A percentile compares a stretch with the other conserved stretches of the same genome.
These are phyloP conservation scores for Sphaerodactylus townsendi DNA, from an alignment of 2,113 vertebrate species.

Conservation along the genomic window DNA sequence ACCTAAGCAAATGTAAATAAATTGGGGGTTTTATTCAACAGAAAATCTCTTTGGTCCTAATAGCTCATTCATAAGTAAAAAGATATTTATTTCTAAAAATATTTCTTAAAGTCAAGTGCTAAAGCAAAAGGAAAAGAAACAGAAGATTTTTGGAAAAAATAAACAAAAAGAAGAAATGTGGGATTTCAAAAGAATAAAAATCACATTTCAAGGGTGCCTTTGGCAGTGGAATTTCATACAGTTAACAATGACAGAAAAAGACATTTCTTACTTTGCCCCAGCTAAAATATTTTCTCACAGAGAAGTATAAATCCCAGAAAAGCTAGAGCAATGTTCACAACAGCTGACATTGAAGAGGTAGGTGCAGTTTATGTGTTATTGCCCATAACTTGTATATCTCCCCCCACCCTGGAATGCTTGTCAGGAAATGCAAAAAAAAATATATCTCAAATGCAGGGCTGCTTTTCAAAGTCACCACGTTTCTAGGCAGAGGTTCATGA, in stretches of 20 bases:
- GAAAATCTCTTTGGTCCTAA: slow-evolving; percentile 68
- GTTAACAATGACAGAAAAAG: slow-evolving; percentile 22
- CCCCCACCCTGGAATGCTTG: background rate
- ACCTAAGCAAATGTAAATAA: slow-evolving; percentile 21
- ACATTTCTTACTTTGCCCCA: slow-evolving; percentile 23
- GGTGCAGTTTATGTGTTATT: background rate
- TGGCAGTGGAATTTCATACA: slow-evolving; percentile 25
- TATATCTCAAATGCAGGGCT: background rate
- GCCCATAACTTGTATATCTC: slow-evolving; percentile 20
- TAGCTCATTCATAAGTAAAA: slow-evolving; percentile 42
- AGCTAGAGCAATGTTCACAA: background rate
- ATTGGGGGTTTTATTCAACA: too few relatives aligned
- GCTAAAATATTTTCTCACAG: slow-evolving; percentile 43
- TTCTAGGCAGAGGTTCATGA: background rate
- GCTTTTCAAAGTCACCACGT: background rate
- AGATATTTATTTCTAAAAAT: slow-evolving; percentile 47
- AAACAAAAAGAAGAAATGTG: slow-evolving; percentile 58
- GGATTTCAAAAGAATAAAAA: slow-evolving; percentile 54
- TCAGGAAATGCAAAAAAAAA: slow-evolving; percentile 50
- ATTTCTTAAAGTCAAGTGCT: slow-evolving; percentile 34
- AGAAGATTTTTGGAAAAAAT: slow-evolving; percentile 16
- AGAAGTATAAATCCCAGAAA: slow-evolving; percentile 35
- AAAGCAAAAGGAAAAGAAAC: slow-evolving; percentile 19
- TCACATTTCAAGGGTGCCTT: slow-evolving; percentile 26
- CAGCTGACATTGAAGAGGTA: slow-evolving; percentile 13